Evolutionary conservation across 1,140 invertebrate species (phyloP).

Genomic region (Steinernema khuongi): DNA sequence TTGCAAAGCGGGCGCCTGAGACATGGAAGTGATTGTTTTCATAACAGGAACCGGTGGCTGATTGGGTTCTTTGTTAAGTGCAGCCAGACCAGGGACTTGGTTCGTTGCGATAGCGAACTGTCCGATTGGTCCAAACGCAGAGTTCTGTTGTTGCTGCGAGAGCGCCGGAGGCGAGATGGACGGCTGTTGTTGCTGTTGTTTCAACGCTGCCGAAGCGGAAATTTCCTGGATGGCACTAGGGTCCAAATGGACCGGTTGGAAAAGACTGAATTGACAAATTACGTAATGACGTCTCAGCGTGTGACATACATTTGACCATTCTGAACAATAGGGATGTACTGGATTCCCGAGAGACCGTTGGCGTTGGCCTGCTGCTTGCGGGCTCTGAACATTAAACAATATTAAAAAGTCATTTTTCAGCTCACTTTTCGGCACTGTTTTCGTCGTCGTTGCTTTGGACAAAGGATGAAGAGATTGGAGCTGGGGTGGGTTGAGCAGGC

Average conservation of each 20-base stretch:
- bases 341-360: not conserved
- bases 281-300: not conserved
- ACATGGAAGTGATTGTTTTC: not conserved
- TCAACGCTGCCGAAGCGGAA: not conserved
- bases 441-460: not conserved
- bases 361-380: not conserved
- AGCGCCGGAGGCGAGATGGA: not conserved
- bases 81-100: not conserved
- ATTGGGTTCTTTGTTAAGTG: not conserved
- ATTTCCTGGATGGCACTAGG: not conserved
- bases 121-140: not conserved
- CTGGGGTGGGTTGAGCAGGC: not conserved
- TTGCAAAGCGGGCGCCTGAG: not conserved
- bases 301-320: not conserved
- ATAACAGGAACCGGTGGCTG: not conserved
- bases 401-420: not conserved
- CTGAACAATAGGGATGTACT: conserved; percentile 1
- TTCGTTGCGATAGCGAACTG: not conserved
- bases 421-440: not conserved
- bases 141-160: not conserved
- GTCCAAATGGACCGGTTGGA: not conserved
- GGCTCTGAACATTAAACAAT: not conserved
- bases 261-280: not conserved
- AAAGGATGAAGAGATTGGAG: not conserved
- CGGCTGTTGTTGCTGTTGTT: not conserved